Evolutionary conservation across 2,888 invertebrate species (phyloP).

Genomic region (Lordiphosa fenestrarum): DNA sequence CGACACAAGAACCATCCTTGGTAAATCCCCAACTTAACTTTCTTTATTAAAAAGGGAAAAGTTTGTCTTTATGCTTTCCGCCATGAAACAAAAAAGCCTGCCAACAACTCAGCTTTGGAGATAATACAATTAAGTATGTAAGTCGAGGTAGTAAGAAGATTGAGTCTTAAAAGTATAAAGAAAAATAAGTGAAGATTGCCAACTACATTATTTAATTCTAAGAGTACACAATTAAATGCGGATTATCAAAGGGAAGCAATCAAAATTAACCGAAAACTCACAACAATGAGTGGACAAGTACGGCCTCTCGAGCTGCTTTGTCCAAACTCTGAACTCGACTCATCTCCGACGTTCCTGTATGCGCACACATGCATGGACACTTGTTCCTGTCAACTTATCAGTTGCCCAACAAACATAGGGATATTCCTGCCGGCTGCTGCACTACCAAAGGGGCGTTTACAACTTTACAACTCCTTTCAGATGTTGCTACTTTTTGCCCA

Average conservation of each 20-base stretch:
- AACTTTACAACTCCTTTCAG: no score
- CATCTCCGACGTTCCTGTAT: no score
- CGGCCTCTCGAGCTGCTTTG: no score
- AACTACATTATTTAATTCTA: constrained; percentile 8
- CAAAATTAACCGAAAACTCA: no score
- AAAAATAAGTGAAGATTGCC: neutral
- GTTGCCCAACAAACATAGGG: no score
- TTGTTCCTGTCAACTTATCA: no score
- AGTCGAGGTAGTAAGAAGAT: neutral
- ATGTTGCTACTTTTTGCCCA: no score
- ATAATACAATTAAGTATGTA: constrained; percentile 1
- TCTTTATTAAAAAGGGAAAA: constrained; percentile 3
- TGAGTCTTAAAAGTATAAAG: constrained; percentile 2
- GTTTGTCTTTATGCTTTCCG: constrained; percentile 20
- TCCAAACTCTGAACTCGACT: no score
- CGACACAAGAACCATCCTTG: neutral
- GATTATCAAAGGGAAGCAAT: constrained; percentile 43
- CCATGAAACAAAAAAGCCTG: constrained; percentile 13
- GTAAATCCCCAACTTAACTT: constrained; percentile 1
- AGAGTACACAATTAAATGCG: constrained; percentile 43
- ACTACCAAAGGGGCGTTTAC: no score
- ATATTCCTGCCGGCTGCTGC: no score
- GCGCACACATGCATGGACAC: no score
- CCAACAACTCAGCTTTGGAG: neutral
- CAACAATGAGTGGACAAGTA: no score